phyloP scores from a whole-genome alignment of 2,113 vertebrate genomes.

The Plecotus auritus region DNA sequence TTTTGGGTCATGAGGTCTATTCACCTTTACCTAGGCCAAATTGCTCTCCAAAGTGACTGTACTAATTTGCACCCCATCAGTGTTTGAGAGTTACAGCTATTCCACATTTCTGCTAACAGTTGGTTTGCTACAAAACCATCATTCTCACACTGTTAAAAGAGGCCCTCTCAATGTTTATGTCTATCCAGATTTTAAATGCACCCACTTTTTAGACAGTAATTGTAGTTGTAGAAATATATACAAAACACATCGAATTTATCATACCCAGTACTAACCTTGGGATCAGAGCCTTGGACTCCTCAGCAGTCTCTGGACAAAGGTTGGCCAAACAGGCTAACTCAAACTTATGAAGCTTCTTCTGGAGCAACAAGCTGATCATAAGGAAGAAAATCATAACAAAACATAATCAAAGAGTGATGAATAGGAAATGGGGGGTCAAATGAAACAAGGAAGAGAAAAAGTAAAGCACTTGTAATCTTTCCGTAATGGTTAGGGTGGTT shows the following conservation, averaged over 20 bases:
- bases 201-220: background rate
- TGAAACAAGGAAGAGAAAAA: background rate
- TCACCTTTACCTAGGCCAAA: background rate
- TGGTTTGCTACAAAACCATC: background rate
- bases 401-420: background rate
- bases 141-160: background rate
- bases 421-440: background rate
- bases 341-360: slow-evolving; percentile 99
- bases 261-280: slow-evolving; percentile 87
- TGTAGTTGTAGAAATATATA: background rate
- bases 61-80: background rate
- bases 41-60: background rate
- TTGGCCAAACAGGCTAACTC: slow-evolving; percentile 97
- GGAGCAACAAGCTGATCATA: slow-evolving; percentile 89
- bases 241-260: background rate
- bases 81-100: background rate
- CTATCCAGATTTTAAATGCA: background rate
- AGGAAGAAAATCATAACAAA: slow-evolving; percentile 5
- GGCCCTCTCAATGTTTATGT: background rate
- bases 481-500: background rate
- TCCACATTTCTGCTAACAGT: background rate
- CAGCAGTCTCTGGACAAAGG: slow-evolving; percentile 95
- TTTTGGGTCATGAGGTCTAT: background rate
- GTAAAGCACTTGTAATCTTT: background rate
- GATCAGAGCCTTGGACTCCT: slow-evolving; percentile 97